phyloP scores from a whole-genome alignment of 2,888 invertebrate species.

The Lissocephala sabroskyi region DNA sequence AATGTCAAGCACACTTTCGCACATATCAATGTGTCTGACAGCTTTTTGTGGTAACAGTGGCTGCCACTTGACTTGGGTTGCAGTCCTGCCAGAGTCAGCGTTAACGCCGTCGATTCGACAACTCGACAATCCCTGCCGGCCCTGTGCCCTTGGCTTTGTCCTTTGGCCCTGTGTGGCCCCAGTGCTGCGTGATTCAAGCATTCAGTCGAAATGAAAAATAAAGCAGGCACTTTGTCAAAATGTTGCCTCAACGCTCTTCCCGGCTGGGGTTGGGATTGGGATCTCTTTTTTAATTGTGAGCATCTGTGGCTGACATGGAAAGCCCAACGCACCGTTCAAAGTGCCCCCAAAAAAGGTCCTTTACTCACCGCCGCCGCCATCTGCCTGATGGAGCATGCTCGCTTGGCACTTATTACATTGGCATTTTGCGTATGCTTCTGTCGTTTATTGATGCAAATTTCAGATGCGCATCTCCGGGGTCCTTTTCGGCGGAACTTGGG shows the following conservation, averaged over 20 bases:
- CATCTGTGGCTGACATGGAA: slow-evolving; percentile 57
- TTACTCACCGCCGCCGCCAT: slow-evolving; percentile 12
- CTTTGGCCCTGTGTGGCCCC: too few relatives aligned
- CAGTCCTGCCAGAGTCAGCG: slow-evolving; percentile 20
- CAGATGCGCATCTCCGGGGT: slow-evolving; percentile 20
- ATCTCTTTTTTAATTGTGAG: slow-evolving; percentile 45
- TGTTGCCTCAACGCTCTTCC: slow-evolving; percentile 18
- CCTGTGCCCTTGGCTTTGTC: neutral
- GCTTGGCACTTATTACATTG: slow-evolving; percentile 60
- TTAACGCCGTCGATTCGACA: too few relatives aligned
- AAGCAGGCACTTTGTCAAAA: slow-evolving; percentile 61
- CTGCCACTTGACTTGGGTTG: slow-evolving; percentile 41
- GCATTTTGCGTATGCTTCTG: slow-evolving; percentile 62
- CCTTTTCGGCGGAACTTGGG: slow-evolving; percentile 3
- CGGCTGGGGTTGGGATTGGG: too few relatives aligned
- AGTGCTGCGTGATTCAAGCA: neutral
- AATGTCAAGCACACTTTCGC: slow-evolving; percentile 51
- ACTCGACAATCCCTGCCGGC: neutral
- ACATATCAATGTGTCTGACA: slow-evolving; percentile 35
- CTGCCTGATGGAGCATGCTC: slow-evolving; percentile 54
- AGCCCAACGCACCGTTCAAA: slow-evolving; percentile 18
- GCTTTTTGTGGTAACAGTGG: slow-evolving; percentile 44
- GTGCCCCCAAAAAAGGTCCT: slow-evolving; percentile 32
- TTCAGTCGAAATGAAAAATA: slow-evolving; percentile 52
- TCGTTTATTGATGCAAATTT: slow-evolving; percentile 63